Evolutionary conservation across 1,140 invertebrate genomes (phyloP), one percentile per base, ranked within the genome.

Genomic region (Archegozetes longisetosus): DNA sequence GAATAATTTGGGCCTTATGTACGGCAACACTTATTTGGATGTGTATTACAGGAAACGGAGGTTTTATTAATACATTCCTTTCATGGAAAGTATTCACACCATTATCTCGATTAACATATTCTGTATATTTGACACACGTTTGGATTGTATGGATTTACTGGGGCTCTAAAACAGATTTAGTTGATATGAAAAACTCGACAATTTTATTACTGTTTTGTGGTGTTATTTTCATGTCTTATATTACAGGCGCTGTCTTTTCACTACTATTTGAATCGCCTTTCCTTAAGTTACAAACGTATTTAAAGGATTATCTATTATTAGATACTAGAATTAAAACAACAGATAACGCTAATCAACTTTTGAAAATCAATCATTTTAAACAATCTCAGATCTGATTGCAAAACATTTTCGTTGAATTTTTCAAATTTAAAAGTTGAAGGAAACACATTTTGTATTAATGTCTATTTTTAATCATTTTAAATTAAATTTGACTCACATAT

Each of bases 1-100:
- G 91, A 68, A 84, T 83, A 51, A 78, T 83, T 14, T 93, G 88
- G 86, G 84, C 86, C 9, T 65, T 88, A 4, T 79, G 80, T 20
- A 70, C 92, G 14, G 78, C 83, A 0, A 92, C 88, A 88, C 82
- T 92, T 62, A 83, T 88, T 9, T 78, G 91, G 60, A 87, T 87
- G 1, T 93, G 89, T 68, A 83, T 85, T 23, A 88, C 84, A 25
- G 88, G 88, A 13, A 61, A 68, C 27, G 67, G 62, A 40, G 62
- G 63, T 47, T 60, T 71, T 14, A 65, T 76, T 1, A 72, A 75
- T 57, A 65, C 52, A 17, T 55, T 76, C 14, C 62, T 76, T 32
- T 74, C 74, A 1, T 73, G 68, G 67, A 67, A 64, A 48, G 64
- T 60, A 0, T 63, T 73, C 1, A 64, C 72, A 13, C 72, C 74